Evolutionary conservation across 92 coral and sea anemone genomes (phyloP).

Genomic region (Heteractis magnifica): DNA sequence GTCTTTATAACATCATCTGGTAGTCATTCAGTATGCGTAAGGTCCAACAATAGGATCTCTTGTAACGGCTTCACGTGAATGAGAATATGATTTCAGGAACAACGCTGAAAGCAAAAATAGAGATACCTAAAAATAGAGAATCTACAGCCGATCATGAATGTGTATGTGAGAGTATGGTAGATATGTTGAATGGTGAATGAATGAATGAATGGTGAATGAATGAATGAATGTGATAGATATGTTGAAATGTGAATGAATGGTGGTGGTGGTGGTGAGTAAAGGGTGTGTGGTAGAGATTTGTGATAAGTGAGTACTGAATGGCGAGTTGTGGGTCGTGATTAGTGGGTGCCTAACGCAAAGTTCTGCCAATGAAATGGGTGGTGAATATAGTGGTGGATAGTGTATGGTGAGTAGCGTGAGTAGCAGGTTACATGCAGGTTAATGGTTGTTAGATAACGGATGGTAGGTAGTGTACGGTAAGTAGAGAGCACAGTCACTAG

Average conservation of each 20-base stretch:
- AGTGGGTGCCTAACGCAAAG: neutral
- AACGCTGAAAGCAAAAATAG: conserved; percentile 4
- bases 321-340: neutral
- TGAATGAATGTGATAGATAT: neutral
- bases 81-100: neutral
- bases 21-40: neutral
- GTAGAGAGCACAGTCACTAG: neutral
- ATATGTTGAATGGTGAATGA: no score
- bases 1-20: neutral
- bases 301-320: neutral
- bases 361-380: neutral
- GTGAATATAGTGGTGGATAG: neutral
- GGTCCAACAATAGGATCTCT: neutral
- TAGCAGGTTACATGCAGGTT: neutral
- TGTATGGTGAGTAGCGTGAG: neutral
- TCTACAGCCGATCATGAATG: neutral
- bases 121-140: neutral
- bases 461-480: neutral
- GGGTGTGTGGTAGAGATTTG: no score
- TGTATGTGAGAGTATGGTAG: neutral
- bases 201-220: no score
- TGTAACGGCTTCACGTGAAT: neutral
- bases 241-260: neutral
- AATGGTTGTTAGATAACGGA: neutral
- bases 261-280: neutral